Percentiles rank a stretch among this genome's conserved stretches.
Evolutionary conservation across 2,797 vertebrate genomes (phyloP).

Genomic region (Tenualosa thibaudeaui): DNA sequence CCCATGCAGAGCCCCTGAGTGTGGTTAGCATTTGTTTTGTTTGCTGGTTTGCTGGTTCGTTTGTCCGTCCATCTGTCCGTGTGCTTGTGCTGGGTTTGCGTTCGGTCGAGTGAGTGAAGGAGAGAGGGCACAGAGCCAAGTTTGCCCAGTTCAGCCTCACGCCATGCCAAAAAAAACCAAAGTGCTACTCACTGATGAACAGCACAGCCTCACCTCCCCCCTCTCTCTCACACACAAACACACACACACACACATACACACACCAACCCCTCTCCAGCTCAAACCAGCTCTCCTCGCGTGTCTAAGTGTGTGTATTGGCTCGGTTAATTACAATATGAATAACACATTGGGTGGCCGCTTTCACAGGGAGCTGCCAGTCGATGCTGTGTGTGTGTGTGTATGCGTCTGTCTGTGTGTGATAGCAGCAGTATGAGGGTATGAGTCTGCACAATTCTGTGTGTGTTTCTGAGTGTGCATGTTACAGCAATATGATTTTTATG

Average conservation of each 20-base stretch:
- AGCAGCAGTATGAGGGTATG: not conserved
- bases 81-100: not conserved
- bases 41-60: not conserved
- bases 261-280: too few species aligned
- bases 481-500: too few species aligned
- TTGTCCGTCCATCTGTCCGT: constrained; percentile 38
- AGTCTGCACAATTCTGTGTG: not conserved
- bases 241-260: not conserved
- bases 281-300: constrained; percentile 43
- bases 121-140: not conserved
- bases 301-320: constrained; percentile 44
- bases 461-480: not conserved
- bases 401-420: not conserved
- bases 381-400: not conserved
- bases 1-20: constrained; percentile 41
- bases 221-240: not conserved
- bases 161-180: not conserved
- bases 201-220: constrained; percentile 1
- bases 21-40: constrained; percentile 29
- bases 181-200: not conserved
- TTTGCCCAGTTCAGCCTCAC: not conserved
- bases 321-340: constrained; percentile 46
- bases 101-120: not conserved
- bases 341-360: constrained; percentile 35
- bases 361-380: not conserved